Evolutionary conservation across 2,797 vertebrate species (phyloP).

Genomic region (Artibeus jamaicensis): DNA sequence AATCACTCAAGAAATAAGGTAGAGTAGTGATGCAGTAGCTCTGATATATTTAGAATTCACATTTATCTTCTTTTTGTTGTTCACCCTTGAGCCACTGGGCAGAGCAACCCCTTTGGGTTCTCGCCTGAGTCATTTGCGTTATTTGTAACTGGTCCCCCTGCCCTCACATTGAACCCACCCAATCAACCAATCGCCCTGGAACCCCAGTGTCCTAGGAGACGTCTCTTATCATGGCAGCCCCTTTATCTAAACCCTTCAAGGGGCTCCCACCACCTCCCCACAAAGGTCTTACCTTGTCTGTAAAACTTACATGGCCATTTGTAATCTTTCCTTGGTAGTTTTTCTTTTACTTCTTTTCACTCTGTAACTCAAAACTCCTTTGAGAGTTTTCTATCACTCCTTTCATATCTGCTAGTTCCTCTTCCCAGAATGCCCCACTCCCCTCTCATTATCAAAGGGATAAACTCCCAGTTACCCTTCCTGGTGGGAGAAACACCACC

Average conservation of each 20-base stretch:
- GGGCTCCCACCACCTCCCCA: neutral
- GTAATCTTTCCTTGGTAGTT: neutral
- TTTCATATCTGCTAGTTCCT: neutral
- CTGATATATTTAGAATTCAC: neutral
- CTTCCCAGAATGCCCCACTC: neutral
- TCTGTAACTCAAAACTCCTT: neutral
- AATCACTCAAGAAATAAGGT: neutral
- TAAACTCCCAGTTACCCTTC: neutral
- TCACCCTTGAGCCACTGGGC: neutral
- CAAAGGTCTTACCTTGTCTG: neutral
- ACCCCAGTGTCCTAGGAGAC: neutral
- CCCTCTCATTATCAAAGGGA: neutral
- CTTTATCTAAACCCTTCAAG: neutral
- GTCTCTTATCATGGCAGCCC: fast-evolving
- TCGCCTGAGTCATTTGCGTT: neutral
- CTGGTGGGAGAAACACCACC: neutral
- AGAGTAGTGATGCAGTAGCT: neutral
- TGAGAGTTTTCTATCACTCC: too few relatives aligned
- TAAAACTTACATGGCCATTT: neutral
- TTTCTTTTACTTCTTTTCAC: neutral
- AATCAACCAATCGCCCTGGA: neutral
- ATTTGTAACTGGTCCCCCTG: neutral
- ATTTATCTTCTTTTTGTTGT: neutral
- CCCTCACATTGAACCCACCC: neutral
- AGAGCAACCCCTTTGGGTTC: neutral